Percentiles rank a stretch among this genome's conserved stretches.
Conservation (phyloP, 2,113 vertebrate genomes). For the Brachirus orientalis region DNA sequence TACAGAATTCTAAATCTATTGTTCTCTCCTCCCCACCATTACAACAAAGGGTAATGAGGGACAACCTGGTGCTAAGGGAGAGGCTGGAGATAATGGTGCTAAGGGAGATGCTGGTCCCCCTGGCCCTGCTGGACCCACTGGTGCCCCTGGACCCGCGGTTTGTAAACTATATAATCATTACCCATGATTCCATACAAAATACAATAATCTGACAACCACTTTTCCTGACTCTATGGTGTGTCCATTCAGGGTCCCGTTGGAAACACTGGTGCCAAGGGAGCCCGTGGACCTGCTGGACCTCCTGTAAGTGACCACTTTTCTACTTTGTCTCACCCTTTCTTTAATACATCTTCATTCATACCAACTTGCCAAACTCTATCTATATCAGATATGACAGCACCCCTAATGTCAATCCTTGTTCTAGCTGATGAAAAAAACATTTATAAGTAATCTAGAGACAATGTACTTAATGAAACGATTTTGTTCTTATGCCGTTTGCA, state of each 20-base stretch:
- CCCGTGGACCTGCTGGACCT: constrained; percentile 90
- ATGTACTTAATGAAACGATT: too few species aligned
- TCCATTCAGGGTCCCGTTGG: constrained; percentile 90
- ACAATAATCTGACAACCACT: not conserved
- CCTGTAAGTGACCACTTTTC: constrained; percentile 89
- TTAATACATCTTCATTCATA: not conserved
- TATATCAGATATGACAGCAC: too few species aligned
- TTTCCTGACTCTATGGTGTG: constrained; percentile 17
- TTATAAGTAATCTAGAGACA: too few species aligned
- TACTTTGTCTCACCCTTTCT: too few species aligned
- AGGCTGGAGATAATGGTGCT: constrained; percentile 88
- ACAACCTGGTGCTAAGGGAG: constrained; percentile 88
- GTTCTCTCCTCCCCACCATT: not conserved
- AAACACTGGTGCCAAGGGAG: constrained; percentile 93
- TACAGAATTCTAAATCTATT: not conserved
- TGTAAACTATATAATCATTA: not conserved
- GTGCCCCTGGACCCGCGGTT: constrained; percentile 84
- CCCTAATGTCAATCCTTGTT: too few species aligned
- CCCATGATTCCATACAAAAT: not conserved
- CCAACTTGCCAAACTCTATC: not conserved
- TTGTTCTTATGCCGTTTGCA: not conserved
- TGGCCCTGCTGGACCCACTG: constrained; percentile 91
- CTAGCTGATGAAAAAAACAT: too few species aligned
- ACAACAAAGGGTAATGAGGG: constrained; percentile 86
- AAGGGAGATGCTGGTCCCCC: constrained; percentile 95